phyloP scores from a whole-genome alignment of 2,797 vertebrate species.

The Nannoperca obscura region DNA sequence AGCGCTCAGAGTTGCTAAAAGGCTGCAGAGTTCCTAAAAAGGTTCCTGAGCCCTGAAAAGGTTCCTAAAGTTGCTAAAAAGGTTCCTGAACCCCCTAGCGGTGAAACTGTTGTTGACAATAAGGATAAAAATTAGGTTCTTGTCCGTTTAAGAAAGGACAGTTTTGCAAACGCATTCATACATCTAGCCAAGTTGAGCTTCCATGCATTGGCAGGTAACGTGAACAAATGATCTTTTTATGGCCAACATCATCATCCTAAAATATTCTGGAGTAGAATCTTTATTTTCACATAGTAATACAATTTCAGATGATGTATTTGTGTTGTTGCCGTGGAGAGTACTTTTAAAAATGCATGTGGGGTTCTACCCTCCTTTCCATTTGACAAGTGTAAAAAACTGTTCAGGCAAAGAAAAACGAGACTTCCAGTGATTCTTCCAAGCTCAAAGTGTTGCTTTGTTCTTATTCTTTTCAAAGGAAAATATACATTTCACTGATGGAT shows the following conservation, averaged over 20 bases:
- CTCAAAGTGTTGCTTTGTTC: not conserved
- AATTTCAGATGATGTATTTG: not conserved
- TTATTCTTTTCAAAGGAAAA: not conserved
- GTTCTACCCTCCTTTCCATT: slow-evolving; percentile 11
- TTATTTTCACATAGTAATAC: not conserved
- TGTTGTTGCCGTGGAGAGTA: not conserved
- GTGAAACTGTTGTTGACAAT: not conserved
- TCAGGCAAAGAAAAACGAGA: no score
- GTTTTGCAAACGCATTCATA: not conserved
- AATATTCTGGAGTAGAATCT: not conserved
- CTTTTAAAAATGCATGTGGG: not conserved
- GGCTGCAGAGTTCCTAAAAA: not conserved
- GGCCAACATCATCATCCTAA: not conserved
- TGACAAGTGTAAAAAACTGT: not conserved
- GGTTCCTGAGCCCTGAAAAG: no score
- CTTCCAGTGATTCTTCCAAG: not conserved
- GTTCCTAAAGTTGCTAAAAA: not conserved
- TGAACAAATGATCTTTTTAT: not conserved
- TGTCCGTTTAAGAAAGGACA: not conserved
- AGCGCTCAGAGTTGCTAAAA: not conserved
- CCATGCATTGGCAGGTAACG: not conserved
- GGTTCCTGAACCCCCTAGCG: not conserved
- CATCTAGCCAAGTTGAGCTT: not conserved
- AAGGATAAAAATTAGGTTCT: not conserved
- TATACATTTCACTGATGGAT: not conserved